These are phyloP conservation scores for Drosophila malerkotliana DNA, from an alignment of 1,140 invertebrate species.

Conservation along the genomic window DNA sequence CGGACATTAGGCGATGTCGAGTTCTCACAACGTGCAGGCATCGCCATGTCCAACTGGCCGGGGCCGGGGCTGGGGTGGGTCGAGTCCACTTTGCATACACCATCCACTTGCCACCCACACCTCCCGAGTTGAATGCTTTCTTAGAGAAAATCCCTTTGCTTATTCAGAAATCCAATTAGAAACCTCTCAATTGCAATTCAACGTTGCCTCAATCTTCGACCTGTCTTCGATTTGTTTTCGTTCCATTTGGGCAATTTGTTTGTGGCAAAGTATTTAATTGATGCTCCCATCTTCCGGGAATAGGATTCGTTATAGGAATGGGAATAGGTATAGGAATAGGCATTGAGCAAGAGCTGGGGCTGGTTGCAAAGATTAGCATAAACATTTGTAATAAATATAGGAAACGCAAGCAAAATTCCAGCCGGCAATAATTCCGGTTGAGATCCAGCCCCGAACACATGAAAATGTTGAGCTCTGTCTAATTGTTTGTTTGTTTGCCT, in stretches of 20 bases:
- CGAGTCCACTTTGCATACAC: neutral
- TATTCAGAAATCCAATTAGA: conserved; percentile 62
- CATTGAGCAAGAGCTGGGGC: conserved; percentile 17
- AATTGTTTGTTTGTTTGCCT: conserved; percentile 69
- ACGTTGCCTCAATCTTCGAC: conserved; percentile 52
- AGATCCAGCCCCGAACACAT: conserved; percentile 20
- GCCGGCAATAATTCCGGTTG: conserved; percentile 54
- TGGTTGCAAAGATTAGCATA: conserved; percentile 65
- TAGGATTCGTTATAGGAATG: neutral
- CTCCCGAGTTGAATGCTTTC: conserved; percentile 17
- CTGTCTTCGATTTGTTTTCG: conserved; percentile 70
- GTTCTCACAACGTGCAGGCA: conserved; percentile 46
- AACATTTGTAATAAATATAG: conserved; percentile 71
- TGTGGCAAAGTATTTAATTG: conserved; percentile 69
- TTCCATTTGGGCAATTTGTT: conserved; percentile 68
- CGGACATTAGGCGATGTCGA: conserved; percentile 59
- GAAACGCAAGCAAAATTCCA: conserved; percentile 36
- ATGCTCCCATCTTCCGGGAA: conserved; percentile 54
- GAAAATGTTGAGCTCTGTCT: conserved; percentile 40
- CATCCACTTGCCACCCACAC: neutral
- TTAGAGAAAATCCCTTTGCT: conserved; percentile 46
- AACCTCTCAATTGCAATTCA: conserved; percentile 60
- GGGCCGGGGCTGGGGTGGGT: neutral
- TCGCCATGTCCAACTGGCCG: conserved; percentile 5
- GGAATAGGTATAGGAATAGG: neutral